phyloP scores from a whole-genome alignment of 2,888 invertebrate genomes.

The Agrenia bidenticulata region DNA sequence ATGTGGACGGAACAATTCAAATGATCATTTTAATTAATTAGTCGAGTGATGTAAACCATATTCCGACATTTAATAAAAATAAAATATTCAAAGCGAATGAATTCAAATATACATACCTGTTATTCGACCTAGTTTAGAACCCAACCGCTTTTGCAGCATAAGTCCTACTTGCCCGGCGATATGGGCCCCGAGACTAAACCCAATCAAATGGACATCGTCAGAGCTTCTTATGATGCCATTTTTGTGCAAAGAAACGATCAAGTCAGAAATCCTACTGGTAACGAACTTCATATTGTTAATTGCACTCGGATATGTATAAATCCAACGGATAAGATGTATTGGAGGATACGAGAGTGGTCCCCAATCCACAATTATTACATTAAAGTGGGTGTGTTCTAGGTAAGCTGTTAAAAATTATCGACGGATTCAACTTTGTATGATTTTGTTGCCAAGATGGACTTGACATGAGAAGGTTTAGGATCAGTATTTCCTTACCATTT shows the following conservation, averaged over 20 bases:
- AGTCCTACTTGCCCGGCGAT: conserved; percentile 32
- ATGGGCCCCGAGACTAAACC: conserved; percentile 40
- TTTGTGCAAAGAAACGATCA: conserved; percentile 31
- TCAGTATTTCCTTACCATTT: conserved; percentile 43
- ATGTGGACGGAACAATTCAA: neutral
- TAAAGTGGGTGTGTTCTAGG: conserved; percentile 62
- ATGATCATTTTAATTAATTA: too few species aligned
- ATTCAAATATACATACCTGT: conserved; percentile 35
- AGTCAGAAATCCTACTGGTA: conserved; percentile 29
- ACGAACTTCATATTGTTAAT: conserved; percentile 41
- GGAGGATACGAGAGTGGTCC: conserved; percentile 51
- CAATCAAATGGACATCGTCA: conserved; percentile 33
- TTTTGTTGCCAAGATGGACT: too few species aligned
- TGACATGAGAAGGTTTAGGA: too few species aligned
- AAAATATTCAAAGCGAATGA: too few species aligned
- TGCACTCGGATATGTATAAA: conserved; percentile 44
- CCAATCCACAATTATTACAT: conserved; percentile 67
- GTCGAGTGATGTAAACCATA: too few species aligned
- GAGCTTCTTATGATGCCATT: conserved; percentile 27
- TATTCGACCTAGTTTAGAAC: conserved; percentile 23
- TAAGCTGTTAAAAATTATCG: conserved; percentile 59
- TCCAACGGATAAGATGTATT: conserved; percentile 14
- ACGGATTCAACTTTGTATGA: too few species aligned
- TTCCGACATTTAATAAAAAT: too few species aligned
- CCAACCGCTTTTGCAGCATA: conserved; percentile 14